phyloP scores from a whole-genome alignment of 2,888 invertebrate species.

The Erebia palarica region DNA sequence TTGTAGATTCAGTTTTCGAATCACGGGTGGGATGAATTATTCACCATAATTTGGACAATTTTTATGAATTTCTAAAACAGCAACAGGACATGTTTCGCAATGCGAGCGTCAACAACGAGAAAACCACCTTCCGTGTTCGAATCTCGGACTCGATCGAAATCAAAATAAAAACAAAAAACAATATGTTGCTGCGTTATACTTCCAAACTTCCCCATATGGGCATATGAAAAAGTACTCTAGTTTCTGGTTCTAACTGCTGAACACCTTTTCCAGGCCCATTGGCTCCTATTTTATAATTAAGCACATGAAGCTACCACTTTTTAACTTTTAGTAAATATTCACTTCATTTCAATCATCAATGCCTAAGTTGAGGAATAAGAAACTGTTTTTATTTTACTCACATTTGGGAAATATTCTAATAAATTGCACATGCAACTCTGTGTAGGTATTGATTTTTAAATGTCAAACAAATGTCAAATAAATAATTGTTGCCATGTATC shows the following conservation, averaged over 20 bases:
- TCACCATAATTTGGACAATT: conserved; percentile 77
- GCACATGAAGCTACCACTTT: background rate
- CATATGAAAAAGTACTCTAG: background rate
- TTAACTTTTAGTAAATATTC: background rate
- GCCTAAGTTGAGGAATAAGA: background rate
- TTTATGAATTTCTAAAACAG: conserved; percentile 61
- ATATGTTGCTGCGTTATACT: conserved; percentile 49
- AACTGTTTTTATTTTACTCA: conserved; percentile 18
- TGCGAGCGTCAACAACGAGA: conserved; percentile 60
- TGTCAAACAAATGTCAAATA: conserved; percentile 6
- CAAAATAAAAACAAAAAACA: conserved; percentile 72
- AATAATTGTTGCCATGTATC: conserved; percentile 19
- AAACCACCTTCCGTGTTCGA: conserved; percentile 74
- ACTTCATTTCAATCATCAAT: background rate
- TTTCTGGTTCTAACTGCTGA: background rate
- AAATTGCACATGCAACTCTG: background rate
- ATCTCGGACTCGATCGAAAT: conserved; percentile 66
- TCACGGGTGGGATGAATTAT: conserved; percentile 55
- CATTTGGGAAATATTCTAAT: conserved; percentile 19
- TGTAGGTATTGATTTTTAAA: conserved; percentile 28
- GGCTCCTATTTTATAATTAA: too few relatives aligned
- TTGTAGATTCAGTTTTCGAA: conserved; percentile 57
- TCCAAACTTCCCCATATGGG: conserved; percentile 30
- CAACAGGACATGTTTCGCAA: conserved; percentile 72
- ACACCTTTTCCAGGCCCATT: background rate